Conservation (phyloP, 1,140 invertebrate species). For the Pseudomyrmex sp. region DNA sequence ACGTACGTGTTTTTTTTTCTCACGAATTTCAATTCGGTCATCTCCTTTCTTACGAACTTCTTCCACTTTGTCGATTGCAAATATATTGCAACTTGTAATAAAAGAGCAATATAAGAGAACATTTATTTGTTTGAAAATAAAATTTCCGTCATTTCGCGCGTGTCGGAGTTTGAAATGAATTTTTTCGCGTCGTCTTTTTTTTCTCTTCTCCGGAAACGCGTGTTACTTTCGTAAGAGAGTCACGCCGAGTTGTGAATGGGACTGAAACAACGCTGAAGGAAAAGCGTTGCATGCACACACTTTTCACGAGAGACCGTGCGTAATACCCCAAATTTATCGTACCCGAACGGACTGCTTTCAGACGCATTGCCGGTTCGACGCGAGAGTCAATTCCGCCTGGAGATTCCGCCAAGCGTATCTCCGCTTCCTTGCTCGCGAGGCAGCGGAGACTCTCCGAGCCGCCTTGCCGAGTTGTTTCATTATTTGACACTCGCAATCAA, state of each 20-base stretch:
- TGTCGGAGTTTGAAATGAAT: constrained; percentile 23
- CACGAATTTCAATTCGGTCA: background rate
- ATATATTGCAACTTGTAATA: background rate
- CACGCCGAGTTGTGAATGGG: constrained; percentile 49
- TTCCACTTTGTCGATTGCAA: background rate
- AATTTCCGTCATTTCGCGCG: background rate
- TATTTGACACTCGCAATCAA: constrained; percentile 1
- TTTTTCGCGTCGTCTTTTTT: background rate
- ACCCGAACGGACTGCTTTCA: constrained; percentile 44
- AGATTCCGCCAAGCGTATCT: constrained; percentile 79
- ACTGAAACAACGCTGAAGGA: constrained; percentile 15
- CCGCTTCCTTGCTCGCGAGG: constrained; percentile 77
- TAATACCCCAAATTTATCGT: constrained; percentile 54
- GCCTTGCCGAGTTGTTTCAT: constrained; percentile 40
- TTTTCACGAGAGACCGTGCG: constrained; percentile 33
- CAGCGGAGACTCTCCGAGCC: constrained; percentile 15
- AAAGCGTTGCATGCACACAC: constrained; percentile 32
- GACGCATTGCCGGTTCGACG: constrained; percentile 66
- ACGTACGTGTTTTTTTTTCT: background rate
- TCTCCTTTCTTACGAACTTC: background rate
- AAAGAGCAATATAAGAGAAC: background rate
- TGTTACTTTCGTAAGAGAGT: constrained; percentile 23
- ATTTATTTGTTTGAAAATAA: background rate
- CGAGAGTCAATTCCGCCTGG: constrained; percentile 73
- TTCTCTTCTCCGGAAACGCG: constrained; percentile 22